Evolutionary conservation across 2,888 invertebrate species (phyloP).

Genomic region (Leistus spinibarbis): DNA sequence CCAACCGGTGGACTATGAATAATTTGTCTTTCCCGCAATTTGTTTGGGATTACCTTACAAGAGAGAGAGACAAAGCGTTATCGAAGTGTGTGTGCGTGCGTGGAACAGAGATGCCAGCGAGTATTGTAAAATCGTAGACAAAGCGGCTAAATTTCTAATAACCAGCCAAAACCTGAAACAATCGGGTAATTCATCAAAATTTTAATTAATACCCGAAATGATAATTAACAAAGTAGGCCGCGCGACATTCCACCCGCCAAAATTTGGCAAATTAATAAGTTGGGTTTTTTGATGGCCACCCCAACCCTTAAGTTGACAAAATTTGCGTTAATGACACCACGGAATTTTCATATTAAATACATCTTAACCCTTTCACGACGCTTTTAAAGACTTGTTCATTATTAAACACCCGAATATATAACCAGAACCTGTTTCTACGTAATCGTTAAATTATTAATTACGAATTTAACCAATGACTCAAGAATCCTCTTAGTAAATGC

Average conservation of each 20-base stretch:
- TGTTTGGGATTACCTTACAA: conserved; percentile 48
- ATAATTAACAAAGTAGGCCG: conserved; percentile 51
- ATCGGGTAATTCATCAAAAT: conserved; percentile 56
- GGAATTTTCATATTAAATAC: not conserved
- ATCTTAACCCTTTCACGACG: not conserved
- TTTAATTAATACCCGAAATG: conserved; percentile 54
- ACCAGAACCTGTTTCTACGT: too few species aligned
- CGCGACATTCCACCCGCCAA: not conserved
- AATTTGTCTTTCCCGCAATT: conserved; percentile 43
- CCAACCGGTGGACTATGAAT: not conserved
- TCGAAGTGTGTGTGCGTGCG: not conserved
- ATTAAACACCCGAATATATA: not conserved
- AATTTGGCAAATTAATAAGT: conserved; percentile 4
- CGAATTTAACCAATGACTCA: too few species aligned
- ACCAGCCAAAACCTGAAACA: conserved; percentile 52
- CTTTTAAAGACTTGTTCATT: not conserved
- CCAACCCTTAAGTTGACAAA: not conserved
- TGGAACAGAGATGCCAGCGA: conserved; percentile 46
- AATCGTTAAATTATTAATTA: too few species aligned
- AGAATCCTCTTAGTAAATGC: too few species aligned
- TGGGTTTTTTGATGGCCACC: not conserved
- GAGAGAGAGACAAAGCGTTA: conserved; percentile 33
- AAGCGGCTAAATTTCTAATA: conserved; percentile 54
- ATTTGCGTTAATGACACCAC: not conserved
- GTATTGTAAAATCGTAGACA: conserved; percentile 51